These are phyloP conservation scores for Sebastes kiyomatsui DNA, from an alignment of 2,797 vertebrate species.

Conservation along the genomic window DNA sequence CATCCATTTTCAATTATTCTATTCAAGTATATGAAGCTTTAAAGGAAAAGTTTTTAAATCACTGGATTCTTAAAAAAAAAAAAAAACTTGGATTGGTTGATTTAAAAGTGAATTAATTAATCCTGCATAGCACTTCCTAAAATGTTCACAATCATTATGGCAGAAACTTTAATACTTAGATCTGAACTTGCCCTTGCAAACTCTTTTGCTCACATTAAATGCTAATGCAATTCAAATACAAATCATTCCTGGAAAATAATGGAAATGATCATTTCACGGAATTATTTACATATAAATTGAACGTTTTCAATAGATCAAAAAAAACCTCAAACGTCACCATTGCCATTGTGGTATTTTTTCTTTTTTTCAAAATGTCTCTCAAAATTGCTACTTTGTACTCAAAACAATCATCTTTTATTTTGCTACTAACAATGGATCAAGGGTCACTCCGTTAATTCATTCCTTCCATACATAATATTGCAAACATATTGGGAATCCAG, in stretches of 20 bases:
- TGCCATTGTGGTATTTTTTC: background rate
- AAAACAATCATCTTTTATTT: background rate
- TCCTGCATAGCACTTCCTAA: background rate
- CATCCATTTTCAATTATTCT: constrained; percentile 3
- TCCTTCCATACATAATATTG: background rate
- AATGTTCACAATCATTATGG: background rate
- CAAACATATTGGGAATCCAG: background rate
- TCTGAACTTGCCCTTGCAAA: background rate
- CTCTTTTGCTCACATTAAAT: background rate
- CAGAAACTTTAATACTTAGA: background rate
- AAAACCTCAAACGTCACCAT: background rate
- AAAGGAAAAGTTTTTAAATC: background rate
- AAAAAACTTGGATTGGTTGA: background rate
- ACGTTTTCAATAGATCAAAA: background rate
- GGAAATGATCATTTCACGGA: background rate
- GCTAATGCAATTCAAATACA: background rate
- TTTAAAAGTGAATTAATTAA: background rate
- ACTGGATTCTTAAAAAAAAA: background rate
- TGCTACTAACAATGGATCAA: background rate
- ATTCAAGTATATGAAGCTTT: background rate
- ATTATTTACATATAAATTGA: background rate
- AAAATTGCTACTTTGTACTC: background rate
- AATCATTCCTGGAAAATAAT: background rate
- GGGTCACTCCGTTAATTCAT: background rate
- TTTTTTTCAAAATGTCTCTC: background rate